Percentiles rank a stretch among this genome's conserved stretches.
Evolutionary conservation across 2,888 invertebrate species (phyloP).

Genomic region (Cryptocheilus praepositus): DNA sequence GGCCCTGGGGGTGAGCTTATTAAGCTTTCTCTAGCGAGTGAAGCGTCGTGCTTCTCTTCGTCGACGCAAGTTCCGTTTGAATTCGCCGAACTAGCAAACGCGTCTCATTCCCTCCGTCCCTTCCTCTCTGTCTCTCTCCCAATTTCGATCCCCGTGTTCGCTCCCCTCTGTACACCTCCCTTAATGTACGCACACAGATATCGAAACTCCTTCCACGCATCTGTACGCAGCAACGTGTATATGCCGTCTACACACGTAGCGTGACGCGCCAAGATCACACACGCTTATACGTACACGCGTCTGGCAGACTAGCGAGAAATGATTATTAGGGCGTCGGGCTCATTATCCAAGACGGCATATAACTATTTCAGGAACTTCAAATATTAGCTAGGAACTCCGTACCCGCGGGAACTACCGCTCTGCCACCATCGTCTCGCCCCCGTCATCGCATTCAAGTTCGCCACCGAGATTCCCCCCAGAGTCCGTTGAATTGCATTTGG

Average conservation of each 20-base stretch:
- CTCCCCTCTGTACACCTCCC: conserved; percentile 3
- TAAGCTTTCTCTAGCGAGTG: conserved; percentile 26
- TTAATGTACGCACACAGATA: no score
- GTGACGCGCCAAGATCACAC: background rate
- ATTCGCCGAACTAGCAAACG: conserved; percentile 1
- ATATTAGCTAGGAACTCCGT: conserved; percentile 59
- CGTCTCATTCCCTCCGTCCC: conserved; percentile 13
- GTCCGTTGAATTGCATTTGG: conserved; percentile 13
- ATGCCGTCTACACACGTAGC: no score
- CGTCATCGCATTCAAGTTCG: conserved; percentile 12
- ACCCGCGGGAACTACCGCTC: conserved; percentile 31
- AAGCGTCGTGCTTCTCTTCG: conserved; percentile 15
- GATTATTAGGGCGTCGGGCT: conserved; percentile 59
- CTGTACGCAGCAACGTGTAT: no score
- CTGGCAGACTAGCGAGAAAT: conserved; percentile 42
- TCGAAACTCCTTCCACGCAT: no score
- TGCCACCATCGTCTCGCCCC: conserved; percentile 8
- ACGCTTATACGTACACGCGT: background rate
- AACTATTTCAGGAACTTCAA: conserved; percentile 63
- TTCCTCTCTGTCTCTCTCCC: conserved; percentile 10
- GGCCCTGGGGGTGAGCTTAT: conserved; percentile 20
- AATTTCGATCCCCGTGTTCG: conserved; percentile 13
- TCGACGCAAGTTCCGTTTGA: conserved; percentile 29
- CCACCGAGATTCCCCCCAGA: conserved; percentile 2
- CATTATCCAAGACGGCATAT: conserved; percentile 53